These are phyloP conservation scores for Noctua janthina DNA, from an alignment of 2,888 invertebrate species.

Conservation along the genomic window DNA sequence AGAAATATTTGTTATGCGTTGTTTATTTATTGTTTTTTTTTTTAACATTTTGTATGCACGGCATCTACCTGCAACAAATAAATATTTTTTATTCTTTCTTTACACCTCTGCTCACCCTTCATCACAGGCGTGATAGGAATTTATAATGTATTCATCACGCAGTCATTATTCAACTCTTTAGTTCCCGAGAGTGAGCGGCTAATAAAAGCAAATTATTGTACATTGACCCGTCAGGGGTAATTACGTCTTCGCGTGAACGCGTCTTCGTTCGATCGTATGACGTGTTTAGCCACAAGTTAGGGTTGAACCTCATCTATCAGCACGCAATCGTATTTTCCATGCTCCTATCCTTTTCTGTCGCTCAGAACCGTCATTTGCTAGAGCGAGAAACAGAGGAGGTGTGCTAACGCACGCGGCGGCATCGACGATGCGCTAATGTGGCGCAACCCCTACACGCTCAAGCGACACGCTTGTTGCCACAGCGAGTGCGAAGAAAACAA, in stretches of 20 bases:
- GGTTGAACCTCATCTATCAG: background rate
- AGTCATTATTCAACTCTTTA: slow-evolving; percentile 38
- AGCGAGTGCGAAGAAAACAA: background rate
- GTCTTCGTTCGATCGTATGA: slow-evolving; percentile 32
- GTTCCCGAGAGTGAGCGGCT: slow-evolving; percentile 7
- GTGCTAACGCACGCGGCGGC: background rate
- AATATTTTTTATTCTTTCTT: too few relatives aligned
- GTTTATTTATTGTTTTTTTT: too few relatives aligned
- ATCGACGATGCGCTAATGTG: background rate
- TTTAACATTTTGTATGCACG: too few relatives aligned
- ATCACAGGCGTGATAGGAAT: background rate
- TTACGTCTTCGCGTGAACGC: slow-evolving; percentile 50
- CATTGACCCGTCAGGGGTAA: slow-evolving; percentile 49
- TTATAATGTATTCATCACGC: slow-evolving; percentile 24
- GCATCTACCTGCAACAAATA: too few relatives aligned
- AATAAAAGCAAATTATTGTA: slow-evolving; percentile 44
- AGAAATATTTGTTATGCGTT: too few relatives aligned
- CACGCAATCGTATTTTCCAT: background rate
- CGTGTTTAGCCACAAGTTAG: background rate
- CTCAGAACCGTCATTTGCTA: background rate
- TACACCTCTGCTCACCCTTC: background rate
- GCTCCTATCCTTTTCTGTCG: background rate
- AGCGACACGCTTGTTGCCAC: background rate
- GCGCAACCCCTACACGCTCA: too few relatives aligned
- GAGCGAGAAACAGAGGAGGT: background rate